Percentiles rank a stretch among this genome's conserved stretches.
These are phyloP conservation scores for Xestia c-nigrum DNA, from an alignment of 2,888 invertebrate species.

Conservation along the genomic window DNA sequence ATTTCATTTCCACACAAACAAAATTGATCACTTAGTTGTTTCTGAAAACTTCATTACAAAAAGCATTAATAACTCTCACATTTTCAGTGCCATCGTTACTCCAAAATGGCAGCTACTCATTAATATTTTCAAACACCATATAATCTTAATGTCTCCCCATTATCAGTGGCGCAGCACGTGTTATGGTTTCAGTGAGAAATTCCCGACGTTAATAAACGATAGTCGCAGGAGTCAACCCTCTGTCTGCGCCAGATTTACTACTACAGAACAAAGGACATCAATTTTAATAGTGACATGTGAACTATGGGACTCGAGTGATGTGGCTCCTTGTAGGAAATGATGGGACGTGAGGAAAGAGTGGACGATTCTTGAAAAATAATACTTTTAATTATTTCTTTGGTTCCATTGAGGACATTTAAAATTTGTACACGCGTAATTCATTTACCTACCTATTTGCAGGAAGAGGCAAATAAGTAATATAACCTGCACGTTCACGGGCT, in stretches of 20 bases:
- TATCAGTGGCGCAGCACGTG: constrained; percentile 83
- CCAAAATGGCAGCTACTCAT: constrained; percentile 81
- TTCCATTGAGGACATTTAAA: neutral
- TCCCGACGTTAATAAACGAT: constrained; percentile 82
- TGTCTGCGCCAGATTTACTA: constrained; percentile 84
- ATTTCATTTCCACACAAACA: constrained; percentile 36
- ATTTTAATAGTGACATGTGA: constrained; percentile 85
- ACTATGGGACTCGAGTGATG: constrained; percentile 78
- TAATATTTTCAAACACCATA: constrained; percentile 83
- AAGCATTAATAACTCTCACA: constrained; percentile 77
- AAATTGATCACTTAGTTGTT: constrained; percentile 53
- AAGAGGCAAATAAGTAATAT: constrained; percentile 3
- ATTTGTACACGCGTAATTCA: too few species aligned
- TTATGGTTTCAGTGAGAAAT: constrained; percentile 78
- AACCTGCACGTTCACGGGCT: neutral
- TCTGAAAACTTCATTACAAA: constrained; percentile 73
- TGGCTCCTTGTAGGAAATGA: constrained; percentile 70
- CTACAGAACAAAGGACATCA: constrained; percentile 87
- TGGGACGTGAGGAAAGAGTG: constrained; percentile 67
- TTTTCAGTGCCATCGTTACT: constrained; percentile 76
- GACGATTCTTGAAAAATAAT: constrained; percentile 39
- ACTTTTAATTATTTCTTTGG: neutral
- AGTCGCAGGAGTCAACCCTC: constrained; percentile 74
- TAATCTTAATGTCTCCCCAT: constrained; percentile 88
- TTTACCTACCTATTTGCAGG: neutral